Conservation (phyloP, 2,797 vertebrate genomes). For the Sternarchorhynchus goeldii region DNA sequence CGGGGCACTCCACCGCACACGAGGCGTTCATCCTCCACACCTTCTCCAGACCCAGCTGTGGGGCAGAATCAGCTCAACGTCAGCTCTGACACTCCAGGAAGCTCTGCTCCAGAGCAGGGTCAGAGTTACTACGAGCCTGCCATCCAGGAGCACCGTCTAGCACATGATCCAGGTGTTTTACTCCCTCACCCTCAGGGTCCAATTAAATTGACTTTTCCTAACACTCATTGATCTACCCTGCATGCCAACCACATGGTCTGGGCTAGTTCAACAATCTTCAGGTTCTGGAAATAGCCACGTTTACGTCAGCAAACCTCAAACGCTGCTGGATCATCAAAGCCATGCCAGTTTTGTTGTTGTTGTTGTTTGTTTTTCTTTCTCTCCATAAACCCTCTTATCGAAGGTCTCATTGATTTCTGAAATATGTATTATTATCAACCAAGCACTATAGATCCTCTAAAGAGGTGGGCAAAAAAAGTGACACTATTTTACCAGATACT, state of each 20-base stretch:
- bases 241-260: slow-evolving; percentile 45
- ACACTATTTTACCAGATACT: background rate
- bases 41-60: slow-evolving; percentile 87
- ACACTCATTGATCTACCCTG: slow-evolving; percentile 64
- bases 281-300: background rate
- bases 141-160: too few relatives aligned
- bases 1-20: slow-evolving; percentile 92
- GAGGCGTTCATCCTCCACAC: slow-evolving; percentile 93
- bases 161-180: background rate
- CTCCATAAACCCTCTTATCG: too few relatives aligned
- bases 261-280: slow-evolving; percentile 28
- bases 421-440: too few relatives aligned
- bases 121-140: slow-evolving; percentile 41
- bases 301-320: background rate
- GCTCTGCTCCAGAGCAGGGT: background rate
- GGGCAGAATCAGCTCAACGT: slow-evolving; percentile 36
- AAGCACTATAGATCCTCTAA: too few relatives aligned
- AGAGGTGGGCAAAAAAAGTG: background rate
- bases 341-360: too few relatives aligned
- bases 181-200: slow-evolving; percentile 59
- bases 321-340: background rate
- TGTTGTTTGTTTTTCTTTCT: too few relatives aligned
- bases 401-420: too few relatives aligned
- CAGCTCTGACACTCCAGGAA: background rate
- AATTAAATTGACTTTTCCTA: slow-evolving; percentile 65